phyloP scores from a whole-genome alignment of 2,113 vertebrate species.

The Alligator mississippiensis region DNA sequence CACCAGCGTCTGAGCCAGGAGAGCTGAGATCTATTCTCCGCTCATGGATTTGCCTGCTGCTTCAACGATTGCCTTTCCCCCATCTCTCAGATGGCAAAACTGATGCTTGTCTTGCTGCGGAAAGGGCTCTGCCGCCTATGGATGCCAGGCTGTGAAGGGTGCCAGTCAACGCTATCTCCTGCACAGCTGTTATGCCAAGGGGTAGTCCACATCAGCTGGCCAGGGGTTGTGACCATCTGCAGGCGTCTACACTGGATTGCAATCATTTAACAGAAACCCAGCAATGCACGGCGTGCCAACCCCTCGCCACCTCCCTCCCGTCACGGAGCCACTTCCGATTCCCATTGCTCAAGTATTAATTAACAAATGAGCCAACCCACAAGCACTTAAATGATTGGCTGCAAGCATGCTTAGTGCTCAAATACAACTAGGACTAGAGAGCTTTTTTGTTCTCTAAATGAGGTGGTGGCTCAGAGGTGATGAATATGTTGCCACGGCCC shows the following conservation, averaged over 20 bases:
- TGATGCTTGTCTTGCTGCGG: neutral
- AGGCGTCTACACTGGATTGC: rapidly evolving
- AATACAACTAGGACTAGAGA: neutral
- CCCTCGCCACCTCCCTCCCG: neutral
- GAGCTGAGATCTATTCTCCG: neutral
- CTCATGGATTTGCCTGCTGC: rapidly evolving
- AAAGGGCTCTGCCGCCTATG: neutral
- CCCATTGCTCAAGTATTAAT: slow-evolving; percentile 63
- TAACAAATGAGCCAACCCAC: slow-evolving; percentile 62
- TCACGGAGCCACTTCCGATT: neutral
- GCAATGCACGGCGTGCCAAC: neutral
- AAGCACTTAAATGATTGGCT: slow-evolving; percentile 44
- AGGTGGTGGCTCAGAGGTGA: neutral
- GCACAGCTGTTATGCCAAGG: neutral
- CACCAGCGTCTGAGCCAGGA: neutral
- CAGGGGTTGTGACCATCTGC: rapidly evolving
- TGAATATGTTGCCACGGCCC: slow-evolving; percentile 41
- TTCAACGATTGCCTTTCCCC: neutral
- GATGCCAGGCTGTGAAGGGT: neutral
- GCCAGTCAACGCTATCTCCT: neutral
- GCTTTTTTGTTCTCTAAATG: neutral
- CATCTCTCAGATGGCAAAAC: neutral
- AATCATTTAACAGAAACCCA: neutral
- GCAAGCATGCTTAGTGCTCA: slow-evolving; percentile 7
- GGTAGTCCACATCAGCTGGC: rapidly evolving